Evolutionary conservation across 2,797 vertebrate genomes (phyloP).

Genomic region (Macroramphosus scolopax): DNA sequence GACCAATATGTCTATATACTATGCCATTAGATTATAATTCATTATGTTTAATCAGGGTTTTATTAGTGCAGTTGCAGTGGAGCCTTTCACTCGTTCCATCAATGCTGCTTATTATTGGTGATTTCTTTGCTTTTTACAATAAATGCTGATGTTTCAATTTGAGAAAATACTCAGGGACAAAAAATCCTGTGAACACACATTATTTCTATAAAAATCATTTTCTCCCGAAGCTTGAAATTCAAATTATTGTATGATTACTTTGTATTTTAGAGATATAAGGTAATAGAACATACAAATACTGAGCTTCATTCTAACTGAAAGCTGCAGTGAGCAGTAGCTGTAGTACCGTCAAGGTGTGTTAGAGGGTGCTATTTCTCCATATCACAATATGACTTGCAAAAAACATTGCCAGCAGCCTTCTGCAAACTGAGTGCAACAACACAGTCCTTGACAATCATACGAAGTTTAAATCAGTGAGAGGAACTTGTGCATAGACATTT

Average conservation of each 20-base stretch:
- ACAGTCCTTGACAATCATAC: conserved; percentile 6
- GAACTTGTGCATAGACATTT: conserved; percentile 7
- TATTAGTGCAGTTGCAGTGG: too few relatives aligned
- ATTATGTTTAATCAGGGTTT: too few relatives aligned
- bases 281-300: neutral
- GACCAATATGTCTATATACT: too few relatives aligned
- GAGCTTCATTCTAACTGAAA: neutral
- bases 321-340: conserved; percentile 1
- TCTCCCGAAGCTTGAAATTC: too few relatives aligned
- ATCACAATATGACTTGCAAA: conserved; percentile 5
- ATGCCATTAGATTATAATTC: too few relatives aligned
- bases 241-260: neutral
- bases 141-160: too few relatives aligned
- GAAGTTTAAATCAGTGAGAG: conserved; percentile 10
- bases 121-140: too few relatives aligned
- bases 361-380: conserved; percentile 31
- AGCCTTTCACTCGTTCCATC: too few relatives aligned
- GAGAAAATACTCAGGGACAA: too few relatives aligned
- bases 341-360: conserved; percentile 27
- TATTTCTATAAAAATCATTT: too few relatives aligned
- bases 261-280: neutral
- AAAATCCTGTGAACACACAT: too few relatives aligned
- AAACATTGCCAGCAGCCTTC: conserved; percentile 5
- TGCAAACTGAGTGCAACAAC: conserved; percentile 11
- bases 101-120: too few relatives aligned